Evolutionary conservation across 2,113 vertebrate genomes (phyloP).

Genomic region (Hemibagrus wyckioides): DNA sequence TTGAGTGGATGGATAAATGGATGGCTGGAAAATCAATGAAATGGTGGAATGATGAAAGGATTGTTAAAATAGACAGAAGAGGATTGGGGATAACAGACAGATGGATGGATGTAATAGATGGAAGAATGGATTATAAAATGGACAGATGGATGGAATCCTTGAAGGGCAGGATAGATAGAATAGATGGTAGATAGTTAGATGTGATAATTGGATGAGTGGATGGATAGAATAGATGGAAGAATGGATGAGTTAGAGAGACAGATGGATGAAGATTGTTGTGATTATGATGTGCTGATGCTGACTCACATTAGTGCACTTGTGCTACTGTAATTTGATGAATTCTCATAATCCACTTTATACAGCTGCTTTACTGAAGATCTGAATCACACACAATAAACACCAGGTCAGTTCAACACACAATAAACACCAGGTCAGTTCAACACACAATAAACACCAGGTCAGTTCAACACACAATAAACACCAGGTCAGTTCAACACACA

Average conservation of each 20-base stretch:
- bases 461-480: no score
- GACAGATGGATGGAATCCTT: background rate
- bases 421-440: background rate
- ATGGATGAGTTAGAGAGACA: background rate
- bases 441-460: background rate
- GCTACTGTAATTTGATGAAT: slow-evolving; percentile 62
- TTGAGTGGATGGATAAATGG: background rate
- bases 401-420: background rate
- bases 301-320: slow-evolving; percentile 65
- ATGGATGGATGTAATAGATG: background rate
- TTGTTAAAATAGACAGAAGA: background rate
- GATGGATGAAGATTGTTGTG: background rate
- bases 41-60: background rate
- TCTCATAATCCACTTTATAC: slow-evolving; percentile 82
- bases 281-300: background rate
- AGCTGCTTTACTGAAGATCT: slow-evolving; percentile 89
- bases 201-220: no score
- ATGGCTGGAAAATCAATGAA: background rate
- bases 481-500: no score
- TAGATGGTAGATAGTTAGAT: no score
- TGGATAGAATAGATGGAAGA: background rate
- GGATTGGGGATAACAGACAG: background rate
- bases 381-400: slow-evolving; percentile 35
- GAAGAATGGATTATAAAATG: background rate
- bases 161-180: background rate